Evolutionary conservation across 1,140 invertebrate genomes (phyloP).

Genomic region (Anastatus disparis): DNA sequence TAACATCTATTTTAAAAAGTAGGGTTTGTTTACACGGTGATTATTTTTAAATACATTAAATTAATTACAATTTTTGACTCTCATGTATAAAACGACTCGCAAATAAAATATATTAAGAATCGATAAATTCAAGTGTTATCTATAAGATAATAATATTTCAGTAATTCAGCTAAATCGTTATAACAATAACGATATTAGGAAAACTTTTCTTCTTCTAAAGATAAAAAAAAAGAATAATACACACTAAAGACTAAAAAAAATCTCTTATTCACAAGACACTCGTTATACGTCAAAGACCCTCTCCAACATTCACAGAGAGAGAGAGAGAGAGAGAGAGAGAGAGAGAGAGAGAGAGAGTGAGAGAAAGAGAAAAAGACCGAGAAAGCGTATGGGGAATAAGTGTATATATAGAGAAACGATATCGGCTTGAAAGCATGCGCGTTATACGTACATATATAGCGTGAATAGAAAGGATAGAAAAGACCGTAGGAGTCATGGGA

Average conservation of each 20-base stretch:
- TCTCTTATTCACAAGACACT: slow-evolving; percentile 10
- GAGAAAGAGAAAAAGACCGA: not conserved
- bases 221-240: not conserved
- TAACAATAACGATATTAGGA: too few relatives aligned
- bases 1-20: too few relatives aligned
- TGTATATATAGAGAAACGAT: not conserved
- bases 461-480: not conserved
- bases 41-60: too few relatives aligned
- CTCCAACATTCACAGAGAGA: not conserved
- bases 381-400: slow-evolving; percentile 6
- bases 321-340: slow-evolving; percentile 3
- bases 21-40: too few relatives aligned
- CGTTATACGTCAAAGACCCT: not conserved
- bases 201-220: too few relatives aligned
- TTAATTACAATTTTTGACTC: too few relatives aligned
- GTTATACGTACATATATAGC: not conserved
- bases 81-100: too few relatives aligned
- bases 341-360: not conserved
- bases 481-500: slow-evolving; percentile 27
- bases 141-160: too few relatives aligned
- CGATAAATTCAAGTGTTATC: too few relatives aligned
- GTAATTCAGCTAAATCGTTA: too few relatives aligned
- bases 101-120: too few relatives aligned
- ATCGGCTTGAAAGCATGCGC: not conserved
- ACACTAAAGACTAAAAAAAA: slow-evolving; percentile 2